phyloP scores from a whole-genome alignment of 2,797 vertebrate species.

The Peromyscus attwateri region DNA sequence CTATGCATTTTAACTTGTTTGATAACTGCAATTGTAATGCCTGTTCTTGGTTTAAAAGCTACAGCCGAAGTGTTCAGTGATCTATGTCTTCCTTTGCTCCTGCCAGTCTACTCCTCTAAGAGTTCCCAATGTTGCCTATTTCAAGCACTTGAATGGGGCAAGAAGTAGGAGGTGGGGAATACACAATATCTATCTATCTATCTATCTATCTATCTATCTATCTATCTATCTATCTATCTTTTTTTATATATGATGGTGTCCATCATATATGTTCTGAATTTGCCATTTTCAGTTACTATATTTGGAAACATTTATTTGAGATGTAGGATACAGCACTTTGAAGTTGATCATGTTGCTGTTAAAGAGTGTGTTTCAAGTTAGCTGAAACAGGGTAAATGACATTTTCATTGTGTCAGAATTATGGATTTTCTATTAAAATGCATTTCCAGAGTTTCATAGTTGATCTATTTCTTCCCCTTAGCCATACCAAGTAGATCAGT shows the following conservation, averaged over 20 bases:
- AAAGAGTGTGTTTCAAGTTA: constrained; percentile 65
- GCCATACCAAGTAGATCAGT: constrained; percentile 8
- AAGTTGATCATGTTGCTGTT: constrained; percentile 61
- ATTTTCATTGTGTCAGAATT: constrained; percentile 69
- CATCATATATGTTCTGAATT: constrained; percentile 60
- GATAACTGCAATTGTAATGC: constrained; percentile 67
- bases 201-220: no score
- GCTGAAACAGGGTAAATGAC: constrained; percentile 58
- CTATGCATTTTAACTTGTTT: constrained; percentile 15
- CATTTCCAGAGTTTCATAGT: constrained; percentile 51
- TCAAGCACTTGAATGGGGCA: not conserved
- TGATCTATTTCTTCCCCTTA: constrained; percentile 46
- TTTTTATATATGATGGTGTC: not conserved
- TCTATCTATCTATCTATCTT: not conserved
- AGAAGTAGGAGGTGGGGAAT: not conserved
- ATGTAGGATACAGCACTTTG: constrained; percentile 39
- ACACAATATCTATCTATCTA: not conserved
- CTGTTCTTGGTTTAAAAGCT: constrained; percentile 62
- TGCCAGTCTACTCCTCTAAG: not conserved
- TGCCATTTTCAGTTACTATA: constrained; percentile 59
- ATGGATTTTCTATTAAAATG: constrained; percentile 67
- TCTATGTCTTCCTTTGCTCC: constrained; percentile 26
- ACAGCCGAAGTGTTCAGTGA: constrained; percentile 41
- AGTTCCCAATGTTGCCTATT: constrained; percentile 45
- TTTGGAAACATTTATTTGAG: constrained; percentile 62